Evolutionary conservation across 2,797 vertebrate genomes (phyloP), one percentile per base, ranked within the genome.

Genomic region (Catamblyrhynchus diadema): DNA sequence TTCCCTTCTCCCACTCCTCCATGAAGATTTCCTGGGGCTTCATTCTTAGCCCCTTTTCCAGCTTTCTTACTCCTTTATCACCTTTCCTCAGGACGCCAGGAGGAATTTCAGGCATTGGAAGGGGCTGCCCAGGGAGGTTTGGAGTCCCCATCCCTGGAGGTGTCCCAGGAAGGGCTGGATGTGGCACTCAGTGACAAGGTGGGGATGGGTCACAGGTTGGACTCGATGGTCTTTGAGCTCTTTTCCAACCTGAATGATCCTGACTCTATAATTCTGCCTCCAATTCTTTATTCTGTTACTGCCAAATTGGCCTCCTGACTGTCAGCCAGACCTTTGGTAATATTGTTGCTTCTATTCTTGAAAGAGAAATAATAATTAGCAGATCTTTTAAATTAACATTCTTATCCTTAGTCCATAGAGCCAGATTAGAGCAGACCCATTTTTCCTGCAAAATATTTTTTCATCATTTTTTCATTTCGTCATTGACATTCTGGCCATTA

Each of bases 171-270:
- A 17, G 1, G 39, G 0, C 41, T 24, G 48, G 48, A 72, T 12
- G 41, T 47, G 80, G 81, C 50, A 56, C 41, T 41, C 30, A 24
- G 57, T 19, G 59, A 56, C 69, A 41, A 21, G 24, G 4, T 33
- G 25, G 50, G 24, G 16, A 60, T 33, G 0, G 0, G 8, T 17
- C 59, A 48, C 30, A 64, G 10, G 4, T 33, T 8, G 69, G 50
- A 41, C 16, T 82, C 1, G 0, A 41, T 47, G 50, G 14, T 30
- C 50, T 64, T 21, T 9, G 69, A 73, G 59, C 8, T 48, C 21
- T 83, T 47, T 48, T 64, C 21, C 42, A 83, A 8, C 25, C 50
- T 32, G 7, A 56, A 3, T 24, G 5, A 19, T 61, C 27, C 17
- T 41, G 35, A 56, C 27, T 71, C 32, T 56, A 1, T 9, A 35